A percentile compares a stretch with the other conserved stretches of the same genome.
Evolutionary conservation across 2,888 invertebrate species (phyloP).

Genomic region (Mesorhabditis belari): DNA sequence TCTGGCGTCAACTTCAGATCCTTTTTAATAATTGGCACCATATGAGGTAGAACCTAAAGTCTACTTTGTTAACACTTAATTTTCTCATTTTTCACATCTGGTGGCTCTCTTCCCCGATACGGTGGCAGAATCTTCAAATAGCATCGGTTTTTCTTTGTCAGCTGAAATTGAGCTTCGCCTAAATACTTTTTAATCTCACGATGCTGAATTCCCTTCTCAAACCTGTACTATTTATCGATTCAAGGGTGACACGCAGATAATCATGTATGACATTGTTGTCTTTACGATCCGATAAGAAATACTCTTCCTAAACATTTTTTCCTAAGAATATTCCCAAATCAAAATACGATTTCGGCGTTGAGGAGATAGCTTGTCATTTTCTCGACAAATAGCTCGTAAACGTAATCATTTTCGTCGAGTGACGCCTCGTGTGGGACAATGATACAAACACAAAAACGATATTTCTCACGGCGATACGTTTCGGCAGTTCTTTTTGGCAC

Average conservation of each 20-base stretch:
- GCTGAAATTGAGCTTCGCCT: constrained; percentile 39
- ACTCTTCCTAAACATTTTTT: too few relatives aligned
- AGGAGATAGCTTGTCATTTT: constrained; percentile 50
- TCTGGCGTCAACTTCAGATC: constrained; percentile 8
- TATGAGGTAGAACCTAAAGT: constrained; percentile 25
- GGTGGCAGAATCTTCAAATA: constrained; percentile 47
- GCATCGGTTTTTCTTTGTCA: constrained; percentile 33
- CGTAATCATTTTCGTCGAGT: constrained; percentile 25
- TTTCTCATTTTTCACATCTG: constrained; percentile 14
- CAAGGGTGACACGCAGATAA: too few relatives aligned
- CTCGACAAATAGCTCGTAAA: constrained; percentile 52
- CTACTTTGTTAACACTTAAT: neutral
- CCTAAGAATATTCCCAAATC: too few relatives aligned
- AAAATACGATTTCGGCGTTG: too few relatives aligned
- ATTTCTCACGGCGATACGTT: constrained; percentile 26
- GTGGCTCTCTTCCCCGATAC: constrained; percentile 44
- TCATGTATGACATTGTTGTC: too few relatives aligned
- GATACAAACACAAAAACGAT: constrained; percentile 50
- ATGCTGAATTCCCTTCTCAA: too few relatives aligned
- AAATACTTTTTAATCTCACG: too few relatives aligned
- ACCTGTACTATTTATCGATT: too few relatives aligned
- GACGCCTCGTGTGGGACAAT: constrained; percentile 33
- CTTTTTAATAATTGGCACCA: constrained; percentile 41
- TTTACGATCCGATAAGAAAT: too few relatives aligned
- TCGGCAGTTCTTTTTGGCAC: neutral